Evolutionary conservation across 2,888 invertebrate species (phyloP), one percentile per base, ranked within the genome.

Genomic region (Lumbricus terrestris): DNA sequence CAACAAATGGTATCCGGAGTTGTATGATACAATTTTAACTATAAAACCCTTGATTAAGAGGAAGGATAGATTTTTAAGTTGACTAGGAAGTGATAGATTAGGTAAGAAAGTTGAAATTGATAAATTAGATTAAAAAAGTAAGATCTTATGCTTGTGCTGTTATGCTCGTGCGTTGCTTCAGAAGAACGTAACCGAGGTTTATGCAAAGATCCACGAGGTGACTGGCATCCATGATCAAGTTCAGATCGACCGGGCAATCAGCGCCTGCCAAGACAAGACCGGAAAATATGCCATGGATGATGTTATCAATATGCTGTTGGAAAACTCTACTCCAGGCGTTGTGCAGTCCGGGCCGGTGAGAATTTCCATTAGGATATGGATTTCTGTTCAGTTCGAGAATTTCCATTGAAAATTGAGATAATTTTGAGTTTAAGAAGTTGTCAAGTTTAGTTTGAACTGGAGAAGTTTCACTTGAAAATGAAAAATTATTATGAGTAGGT

Each of bases 271-370:
- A 42, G 93, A 93, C 90, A 93, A 93, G 83, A 93, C 93, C 89
- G 95, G 95, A 1, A 93, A 92, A 47, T 94, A 93, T 90, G 93
- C 94, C 47, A 92, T 95, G 69, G 93, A 93, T 37, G 94, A 94
- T 92, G 95, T 94, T n/a, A 94, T 95, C 37, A 93, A 93, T 88
- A 93, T 94, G 91, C 92, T 95, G 34, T 35, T 85, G 85, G 85
- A 85, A 85, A 85, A 85, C 37, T 34, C 85, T 85, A 85, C 37
- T 33, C 85, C 85, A 20, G 85, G 5, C 37, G 34, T 35, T 37
- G 37, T 37, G 18, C 85, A 85, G 85, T 85, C 85, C 35, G 85
- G 85, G 35, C 85, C 85, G 37, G 85, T 85, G 85, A 85, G 85
- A 16, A 35, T 85, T 23, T 85, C 34, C 29, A 34, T 85, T 35